Conservation (phyloP, 2,888 invertebrate species). For the Amiota minor region DNA sequence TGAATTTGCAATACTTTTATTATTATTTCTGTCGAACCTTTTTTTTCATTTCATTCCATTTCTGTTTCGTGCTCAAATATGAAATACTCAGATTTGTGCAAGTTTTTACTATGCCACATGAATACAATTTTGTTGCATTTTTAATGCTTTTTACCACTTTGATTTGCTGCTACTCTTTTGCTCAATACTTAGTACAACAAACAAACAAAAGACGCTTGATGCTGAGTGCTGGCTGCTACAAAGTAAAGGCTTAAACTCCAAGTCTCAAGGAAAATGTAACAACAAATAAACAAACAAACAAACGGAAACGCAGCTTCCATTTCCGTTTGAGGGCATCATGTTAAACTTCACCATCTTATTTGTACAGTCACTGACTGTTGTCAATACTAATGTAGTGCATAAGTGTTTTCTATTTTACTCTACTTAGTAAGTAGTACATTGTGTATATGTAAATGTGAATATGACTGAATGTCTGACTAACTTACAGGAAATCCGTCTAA, state of each 20-base stretch:
- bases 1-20: slow-evolving; percentile 36
- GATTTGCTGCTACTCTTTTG: slow-evolving; percentile 8
- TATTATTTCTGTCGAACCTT: not conserved
- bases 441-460: not conserved
- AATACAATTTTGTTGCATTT: slow-evolving; percentile 32
- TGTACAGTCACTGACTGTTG: slow-evolving; percentile 30
- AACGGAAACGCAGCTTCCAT: slow-evolving; percentile 61
- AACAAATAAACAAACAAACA: slow-evolving; percentile 24
- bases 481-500: slow-evolving; percentile 91
- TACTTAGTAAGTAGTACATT: not conserved
- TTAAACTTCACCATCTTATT: no score
- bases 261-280: not conserved
- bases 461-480: not conserved
- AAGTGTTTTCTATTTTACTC: slow-evolving; percentile 38
- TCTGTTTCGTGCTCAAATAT: slow-evolving; percentile 25
- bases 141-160: not conserved
- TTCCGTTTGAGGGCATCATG: slow-evolving; percentile 46
- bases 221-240: not conserved
- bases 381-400: not conserved
- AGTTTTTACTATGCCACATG: slow-evolving; percentile 48
- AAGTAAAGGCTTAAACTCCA: not conserved
- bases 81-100: slow-evolving; percentile 28
- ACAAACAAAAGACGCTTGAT: slow-evolving; percentile 27
- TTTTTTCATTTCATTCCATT: not conserved
- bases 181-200: slow-evolving; percentile 43